Percentiles rank a stretch among this genome's conserved stretches.
phyloP scores from a whole-genome alignment of 2,888 invertebrate genomes.

The Brachyopa scutellaris region DNA sequence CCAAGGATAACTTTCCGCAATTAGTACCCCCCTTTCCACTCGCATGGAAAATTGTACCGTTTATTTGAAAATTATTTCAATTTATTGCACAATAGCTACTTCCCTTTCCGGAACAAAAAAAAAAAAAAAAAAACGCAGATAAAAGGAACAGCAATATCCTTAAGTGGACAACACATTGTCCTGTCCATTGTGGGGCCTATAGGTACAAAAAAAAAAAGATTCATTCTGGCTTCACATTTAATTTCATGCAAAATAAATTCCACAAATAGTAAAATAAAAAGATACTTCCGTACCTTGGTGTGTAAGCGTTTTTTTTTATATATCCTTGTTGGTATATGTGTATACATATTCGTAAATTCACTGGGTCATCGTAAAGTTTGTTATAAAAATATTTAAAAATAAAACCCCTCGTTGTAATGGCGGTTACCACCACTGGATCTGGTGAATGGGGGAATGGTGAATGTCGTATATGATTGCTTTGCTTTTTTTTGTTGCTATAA shows the following conservation, averaged over 20 bases:
- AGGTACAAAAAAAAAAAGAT: neutral
- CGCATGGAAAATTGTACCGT: neutral
- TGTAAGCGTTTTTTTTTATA: constrained; percentile 1
- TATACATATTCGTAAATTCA: constrained; percentile 12
- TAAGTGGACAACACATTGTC: constrained; percentile 29
- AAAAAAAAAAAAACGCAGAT: neutral
- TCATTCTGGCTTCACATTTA: constrained; percentile 42
- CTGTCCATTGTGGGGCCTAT: neutral
- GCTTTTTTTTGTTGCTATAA: too few relatives aligned
- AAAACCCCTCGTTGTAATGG: constrained; percentile 12
- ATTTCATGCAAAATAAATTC: constrained; percentile 59
- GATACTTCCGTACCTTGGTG: constrained; percentile 15
- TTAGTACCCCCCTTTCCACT: neutral
- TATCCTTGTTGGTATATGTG: constrained; percentile 8
- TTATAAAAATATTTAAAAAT: constrained; percentile 31
- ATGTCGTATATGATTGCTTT: constrained; percentile 1
- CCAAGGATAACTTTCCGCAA: neutral
- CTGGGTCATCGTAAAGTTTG: constrained; percentile 28
- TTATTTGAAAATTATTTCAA: too few relatives aligned
- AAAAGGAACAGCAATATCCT: constrained; percentile 18
- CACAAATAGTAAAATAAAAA: constrained; percentile 40
- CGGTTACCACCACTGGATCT: constrained; percentile 1
- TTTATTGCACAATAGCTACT: too few relatives aligned
- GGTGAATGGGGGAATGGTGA: neutral
- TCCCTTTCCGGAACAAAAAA: too few relatives aligned